Evolutionary conservation across 92 coral and sea anemone genomes (phyloP).

Genomic region (Paramuricea clavata): DNA sequence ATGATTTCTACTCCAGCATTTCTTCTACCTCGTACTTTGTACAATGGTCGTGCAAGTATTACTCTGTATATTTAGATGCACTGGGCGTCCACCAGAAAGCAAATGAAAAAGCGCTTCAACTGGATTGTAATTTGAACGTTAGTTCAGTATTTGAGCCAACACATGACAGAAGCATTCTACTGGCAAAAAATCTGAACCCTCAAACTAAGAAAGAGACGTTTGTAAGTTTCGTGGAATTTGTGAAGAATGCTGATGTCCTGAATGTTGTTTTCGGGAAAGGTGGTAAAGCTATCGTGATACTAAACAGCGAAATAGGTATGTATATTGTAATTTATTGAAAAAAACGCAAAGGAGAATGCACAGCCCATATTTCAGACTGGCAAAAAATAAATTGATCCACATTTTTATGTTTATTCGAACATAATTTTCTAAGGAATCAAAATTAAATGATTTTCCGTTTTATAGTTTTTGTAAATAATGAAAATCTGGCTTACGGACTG

Average conservation of each 20-base stretch:
- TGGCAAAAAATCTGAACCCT: constrained; percentile 11
- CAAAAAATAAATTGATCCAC: too few species aligned
- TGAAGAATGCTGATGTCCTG: not conserved
- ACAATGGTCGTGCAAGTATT: too few species aligned
- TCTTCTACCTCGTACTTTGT: too few species aligned
- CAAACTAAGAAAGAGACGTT: not conserved
- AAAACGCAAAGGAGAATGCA: too few species aligned
- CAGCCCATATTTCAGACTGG: too few species aligned
- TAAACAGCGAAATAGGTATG: constrained; percentile 12
- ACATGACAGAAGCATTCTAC: constrained; percentile 7
- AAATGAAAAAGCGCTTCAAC: not conserved
- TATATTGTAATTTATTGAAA: too few species aligned
- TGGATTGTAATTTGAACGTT: not conserved
- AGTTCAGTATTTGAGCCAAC: not conserved
- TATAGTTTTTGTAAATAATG: too few species aligned
- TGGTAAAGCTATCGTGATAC: constrained; percentile 19
- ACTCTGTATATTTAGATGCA: not conserved
- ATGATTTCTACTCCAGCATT: not conserved
- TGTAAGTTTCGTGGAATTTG: not conserved
- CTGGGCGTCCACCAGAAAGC: not conserved
- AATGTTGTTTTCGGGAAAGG: constrained; percentile 27
- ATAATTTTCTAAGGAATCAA: too few species aligned
- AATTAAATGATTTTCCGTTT: too few species aligned
- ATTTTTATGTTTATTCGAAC: too few species aligned
- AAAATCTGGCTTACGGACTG: too few species aligned